These are phyloP conservation scores for Paramuricea clavata DNA, from an alignment of 92 coral and sea anemone genomes.

Conservation along the genomic window DNA sequence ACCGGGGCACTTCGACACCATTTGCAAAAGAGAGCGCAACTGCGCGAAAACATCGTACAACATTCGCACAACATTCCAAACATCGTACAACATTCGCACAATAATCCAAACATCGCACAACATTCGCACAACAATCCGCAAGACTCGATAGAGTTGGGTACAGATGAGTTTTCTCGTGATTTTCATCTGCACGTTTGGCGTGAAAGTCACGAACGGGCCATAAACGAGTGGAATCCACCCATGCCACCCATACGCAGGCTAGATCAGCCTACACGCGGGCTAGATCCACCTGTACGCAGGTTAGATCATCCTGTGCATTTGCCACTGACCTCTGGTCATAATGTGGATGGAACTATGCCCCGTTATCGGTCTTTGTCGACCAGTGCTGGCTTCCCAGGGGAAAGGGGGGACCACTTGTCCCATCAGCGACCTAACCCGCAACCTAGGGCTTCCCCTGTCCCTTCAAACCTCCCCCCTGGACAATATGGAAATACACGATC, in stretches of 20 bases:
- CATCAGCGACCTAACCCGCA: neutral
- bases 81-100: neutral
- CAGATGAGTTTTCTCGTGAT: neutral
- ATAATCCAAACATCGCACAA: neutral
- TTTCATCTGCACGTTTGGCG: slow-evolving; percentile 24
- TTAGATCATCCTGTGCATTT: neutral
- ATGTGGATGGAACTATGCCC: neutral
- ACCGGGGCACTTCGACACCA: slow-evolving; percentile 24
- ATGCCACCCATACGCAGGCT: neutral
- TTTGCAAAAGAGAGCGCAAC: neutral
- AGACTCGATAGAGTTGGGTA: neutral
- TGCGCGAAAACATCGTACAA: neutral
- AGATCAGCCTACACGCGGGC: neutral
- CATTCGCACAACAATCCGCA: neutral
- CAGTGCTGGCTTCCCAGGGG: neutral
- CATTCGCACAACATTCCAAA: neutral
- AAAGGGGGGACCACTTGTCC: neutral
- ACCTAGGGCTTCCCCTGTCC: neutral
- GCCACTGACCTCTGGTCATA: neutral
- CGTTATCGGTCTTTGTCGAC: neutral
- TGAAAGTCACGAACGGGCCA: neutral
- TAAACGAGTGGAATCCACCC: neutral
- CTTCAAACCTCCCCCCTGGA: neutral
- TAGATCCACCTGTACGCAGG: neutral
- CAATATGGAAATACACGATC: neutral